Percentiles rank a stretch among this genome's conserved stretches.
These are phyloP conservation scores for Nasonia vitripennis DNA, from an alignment of 1,140 invertebrate genomes.

Conservation along the genomic window DNA sequence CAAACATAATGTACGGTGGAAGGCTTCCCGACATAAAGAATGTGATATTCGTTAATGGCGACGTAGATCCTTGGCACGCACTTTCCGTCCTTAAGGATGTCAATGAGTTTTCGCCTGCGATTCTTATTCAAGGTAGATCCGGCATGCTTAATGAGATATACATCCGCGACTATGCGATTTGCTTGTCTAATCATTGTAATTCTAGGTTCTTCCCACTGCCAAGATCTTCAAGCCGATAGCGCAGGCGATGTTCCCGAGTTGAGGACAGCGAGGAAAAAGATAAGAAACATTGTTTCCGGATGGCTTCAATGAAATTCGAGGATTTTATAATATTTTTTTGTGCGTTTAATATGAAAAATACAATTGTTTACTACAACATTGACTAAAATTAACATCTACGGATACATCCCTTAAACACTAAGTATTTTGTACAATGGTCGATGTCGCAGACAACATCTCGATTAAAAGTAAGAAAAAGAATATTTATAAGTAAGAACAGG, in stretches of 20 bases:
- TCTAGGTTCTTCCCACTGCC: slow-evolving; percentile 84
- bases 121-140: slow-evolving; percentile 71
- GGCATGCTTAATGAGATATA: neutral
- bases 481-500: neutral
- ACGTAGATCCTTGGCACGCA: slow-evolving; percentile 80
- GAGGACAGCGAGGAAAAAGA: slow-evolving; percentile 76
- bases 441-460: neutral
- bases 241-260: slow-evolving; percentile 77
- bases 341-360: slow-evolving; percentile 46
- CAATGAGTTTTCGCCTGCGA: slow-evolving; percentile 75
- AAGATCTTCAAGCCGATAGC: slow-evolving; percentile 79
- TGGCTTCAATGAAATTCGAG: slow-evolving; percentile 34
- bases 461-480: neutral
- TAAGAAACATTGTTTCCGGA: slow-evolving; percentile 74
- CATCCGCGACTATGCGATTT: neutral
- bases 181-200: slow-evolving; percentile 25
- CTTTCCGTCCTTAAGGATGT: slow-evolving; percentile 77
- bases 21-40: slow-evolving; percentile 76
- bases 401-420: slow-evolving; percentile 35
- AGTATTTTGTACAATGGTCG: slow-evolving; percentile 45
- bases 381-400: slow-evolving; percentile 37
- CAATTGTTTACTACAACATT: slow-evolving; percentile 5
- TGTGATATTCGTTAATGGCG: slow-evolving; percentile 80
- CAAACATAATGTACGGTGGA: slow-evolving; percentile 80
- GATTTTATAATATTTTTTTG: slow-evolving; percentile 2